A percentile compares a stretch with the other conserved stretches of the same genome.
phyloP scores from a whole-genome alignment of 2,888 invertebrate species.

The Eristalis tenax region DNA sequence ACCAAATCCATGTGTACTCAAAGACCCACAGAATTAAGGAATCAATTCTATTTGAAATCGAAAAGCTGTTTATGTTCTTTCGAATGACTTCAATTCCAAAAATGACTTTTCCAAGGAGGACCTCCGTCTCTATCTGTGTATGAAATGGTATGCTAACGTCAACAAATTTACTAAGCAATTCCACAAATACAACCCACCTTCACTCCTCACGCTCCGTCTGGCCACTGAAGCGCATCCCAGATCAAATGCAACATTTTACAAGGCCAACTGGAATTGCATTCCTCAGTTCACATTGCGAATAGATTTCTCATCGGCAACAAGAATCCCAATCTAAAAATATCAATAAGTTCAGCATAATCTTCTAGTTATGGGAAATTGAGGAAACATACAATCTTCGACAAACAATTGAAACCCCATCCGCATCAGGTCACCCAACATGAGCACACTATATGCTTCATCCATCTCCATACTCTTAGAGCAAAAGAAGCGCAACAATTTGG shows the following conservation, averaged over 20 bases:
- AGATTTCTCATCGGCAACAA: neutral
- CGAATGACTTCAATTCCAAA: neutral
- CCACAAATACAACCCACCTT: neutral
- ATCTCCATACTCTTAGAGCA: neutral
- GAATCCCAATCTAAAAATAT: constrained; percentile 38
- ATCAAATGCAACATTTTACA: constrained; percentile 3
- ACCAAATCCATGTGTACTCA: no score
- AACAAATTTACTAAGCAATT: constrained; percentile 33
- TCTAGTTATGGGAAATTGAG: constrained; percentile 47
- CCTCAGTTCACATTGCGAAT: neutral
- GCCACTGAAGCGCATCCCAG: neutral
- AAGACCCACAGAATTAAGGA: neutral
- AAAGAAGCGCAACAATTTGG: constrained; percentile 57
- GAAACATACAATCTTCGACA: constrained; percentile 42
- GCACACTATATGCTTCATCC: neutral
- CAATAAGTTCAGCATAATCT: constrained; percentile 56
- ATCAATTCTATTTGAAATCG: neutral
- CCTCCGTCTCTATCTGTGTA: neutral
- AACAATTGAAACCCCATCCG: constrained; percentile 15
- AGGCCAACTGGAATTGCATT: constrained; percentile 17
- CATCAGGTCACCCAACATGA: constrained; percentile 13
- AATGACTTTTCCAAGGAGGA: neutral
- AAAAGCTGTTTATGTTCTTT: neutral
- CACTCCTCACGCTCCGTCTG: neutral
- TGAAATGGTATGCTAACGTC: neutral